Base-by-base conservation (phyloP, 2,113 vertebrate genomes). In the Poecile atricapillus region DNA sequence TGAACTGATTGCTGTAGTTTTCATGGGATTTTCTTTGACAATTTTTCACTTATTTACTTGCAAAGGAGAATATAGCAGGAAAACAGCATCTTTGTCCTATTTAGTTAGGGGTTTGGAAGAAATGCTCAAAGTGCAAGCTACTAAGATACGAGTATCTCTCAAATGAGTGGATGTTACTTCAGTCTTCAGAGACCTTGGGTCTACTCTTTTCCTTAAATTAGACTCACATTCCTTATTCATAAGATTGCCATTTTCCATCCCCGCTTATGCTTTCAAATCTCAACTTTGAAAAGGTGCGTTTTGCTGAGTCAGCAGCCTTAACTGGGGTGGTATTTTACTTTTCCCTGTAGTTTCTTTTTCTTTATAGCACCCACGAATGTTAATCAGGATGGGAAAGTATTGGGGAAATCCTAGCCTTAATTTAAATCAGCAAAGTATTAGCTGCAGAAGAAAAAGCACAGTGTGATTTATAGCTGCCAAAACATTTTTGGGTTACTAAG, bases 401-500 rank as follows among this genome's bases (percentile, higher is more conserved):
- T 76, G 19, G 35, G 75, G 53, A 82, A 94, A 96, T 50, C 47
- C 67, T 74, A 70, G 8, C 53, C 43, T 81, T 47, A 60, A 53
- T 37, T 88, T 67, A 73, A 49, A 89, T 62, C 47, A 68, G 23
- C n/a, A 22, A 30, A 87, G 17, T n/a, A 74, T 91, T 82, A 93
- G 71, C 41, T 84, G 33, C 49, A 80, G 37, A 50, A 77, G 24
- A 90, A 81, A 96, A 95, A 76, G 18, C 33, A 46, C 4, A 47
- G 70, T 37, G 21, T 79, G 76, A 88, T 94, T 94, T 78, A 49
- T 96, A 92, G 86, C 91, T 95, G 82, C 96, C 87, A 97, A 90
- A 97, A 94, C 59, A 62, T 89, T 96, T 94, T 94, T 85, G 83
- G 88, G 71, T 95, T 97, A 94, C 92, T 89, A 94, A 97, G 92